phyloP scores from a whole-genome alignment of 2,888 invertebrate species.

The Tortricodes alternella region DNA sequence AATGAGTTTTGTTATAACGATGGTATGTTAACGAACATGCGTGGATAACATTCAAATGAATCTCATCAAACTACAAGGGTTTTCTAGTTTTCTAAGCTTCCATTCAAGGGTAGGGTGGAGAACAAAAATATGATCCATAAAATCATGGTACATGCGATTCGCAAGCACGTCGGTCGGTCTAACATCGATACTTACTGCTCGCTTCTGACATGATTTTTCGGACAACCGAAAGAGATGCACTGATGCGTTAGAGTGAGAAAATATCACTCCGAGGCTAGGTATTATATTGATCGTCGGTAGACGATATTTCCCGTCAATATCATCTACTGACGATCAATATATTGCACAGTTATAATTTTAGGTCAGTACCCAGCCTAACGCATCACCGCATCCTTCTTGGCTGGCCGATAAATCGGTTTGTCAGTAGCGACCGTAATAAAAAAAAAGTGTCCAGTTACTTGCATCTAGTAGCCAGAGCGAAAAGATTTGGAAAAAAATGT shows the following conservation, averaged over 20 bases:
- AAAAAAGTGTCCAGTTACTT: conserved; percentile 67
- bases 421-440: conserved; percentile 35
- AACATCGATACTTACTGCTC: conserved; percentile 58
- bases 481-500: conserved; percentile 64
- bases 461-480: conserved; percentile 83
- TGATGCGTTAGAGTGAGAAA: background rate
- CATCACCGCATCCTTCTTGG: background rate
- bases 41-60: conserved; percentile 66
- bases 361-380: background rate
- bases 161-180: conserved; percentile 63
- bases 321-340: no score
- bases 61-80: conserved; percentile 74
- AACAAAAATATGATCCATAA: conserved; percentile 35
- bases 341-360: no score
- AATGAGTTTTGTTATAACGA: conserved; percentile 26
- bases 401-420: conserved; percentile 35
- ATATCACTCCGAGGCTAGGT: no score
- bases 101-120: conserved; percentile 63
- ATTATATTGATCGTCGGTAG: no score
- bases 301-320: no score
- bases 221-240: background rate
- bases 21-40: conserved; percentile 20
- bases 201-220: background rate
- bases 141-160: conserved; percentile 59
- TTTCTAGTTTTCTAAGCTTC: conserved; percentile 63